A percentile compares a stretch with the other conserved stretches of the same genome.
These are phyloP conservation scores for Numenius phaeopus DNA, from an alignment of 2,797 vertebrate species.

Conservation along the genomic window DNA sequence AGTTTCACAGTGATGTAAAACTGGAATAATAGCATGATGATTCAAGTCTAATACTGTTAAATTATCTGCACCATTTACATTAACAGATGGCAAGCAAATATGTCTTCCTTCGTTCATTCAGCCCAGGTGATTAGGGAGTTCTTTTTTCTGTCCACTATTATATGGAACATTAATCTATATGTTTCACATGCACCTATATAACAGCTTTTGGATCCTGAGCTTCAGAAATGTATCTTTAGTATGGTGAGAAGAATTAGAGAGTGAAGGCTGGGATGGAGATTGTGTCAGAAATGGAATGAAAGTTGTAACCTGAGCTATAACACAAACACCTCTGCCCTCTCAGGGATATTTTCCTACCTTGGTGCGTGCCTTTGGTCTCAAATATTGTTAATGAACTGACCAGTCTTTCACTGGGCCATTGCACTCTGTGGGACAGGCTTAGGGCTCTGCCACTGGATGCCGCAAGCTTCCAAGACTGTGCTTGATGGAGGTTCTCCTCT, in stretches of 20 bases:
- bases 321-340: neutral
- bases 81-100: constrained; percentile 70
- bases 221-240: neutral
- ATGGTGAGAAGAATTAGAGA: neutral
- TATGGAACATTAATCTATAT: constrained; percentile 46
- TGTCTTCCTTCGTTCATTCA: constrained; percentile 53
- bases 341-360: neutral
- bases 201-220: neutral
- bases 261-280: neutral
- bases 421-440: too few species aligned
- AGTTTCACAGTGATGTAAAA: constrained; percentile 65
- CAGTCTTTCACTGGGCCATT: neutral
- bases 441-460: neutral
- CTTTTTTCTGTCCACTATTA: constrained; percentile 35
- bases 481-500: neutral
- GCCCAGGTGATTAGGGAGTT: constrained; percentile 39
- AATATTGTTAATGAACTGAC: neutral
- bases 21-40: constrained; percentile 59
- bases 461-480: neutral
- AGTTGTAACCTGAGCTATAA: neutral
- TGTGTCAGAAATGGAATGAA: neutral
- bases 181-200: neutral
- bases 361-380: neutral
- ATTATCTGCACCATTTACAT: constrained; percentile 69
- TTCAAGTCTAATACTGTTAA: constrained; percentile 64